These are phyloP conservation scores for Cossypha polioptera DNA, from an alignment of 2,797 vertebrate species.

Conservation along the genomic window DNA sequence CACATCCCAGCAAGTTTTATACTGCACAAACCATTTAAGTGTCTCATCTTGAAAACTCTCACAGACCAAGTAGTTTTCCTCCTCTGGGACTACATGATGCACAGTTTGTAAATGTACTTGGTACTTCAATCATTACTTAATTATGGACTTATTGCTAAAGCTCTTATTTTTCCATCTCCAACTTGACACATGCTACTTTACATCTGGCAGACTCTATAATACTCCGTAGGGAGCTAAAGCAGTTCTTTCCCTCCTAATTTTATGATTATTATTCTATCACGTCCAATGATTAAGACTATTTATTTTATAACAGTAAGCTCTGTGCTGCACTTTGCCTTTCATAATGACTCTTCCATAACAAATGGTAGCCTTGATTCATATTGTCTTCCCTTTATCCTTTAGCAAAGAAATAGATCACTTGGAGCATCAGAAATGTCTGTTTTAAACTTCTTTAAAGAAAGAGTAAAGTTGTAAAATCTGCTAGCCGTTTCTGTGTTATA, in stretches of 20 bases:
- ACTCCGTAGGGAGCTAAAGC: not conserved
- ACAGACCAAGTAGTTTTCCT: not conserved
- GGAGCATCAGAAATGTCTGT: not conserved
- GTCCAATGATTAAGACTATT: not conserved
- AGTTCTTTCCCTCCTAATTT: conserved; percentile 26
- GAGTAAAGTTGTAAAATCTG: not conserved
- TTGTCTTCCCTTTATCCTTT: not conserved
- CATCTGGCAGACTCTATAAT: not conserved
- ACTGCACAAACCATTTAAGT: not conserved
- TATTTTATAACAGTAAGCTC: conserved; percentile 3
- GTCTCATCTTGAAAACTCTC: not conserved
- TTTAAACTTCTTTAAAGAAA: not conserved
- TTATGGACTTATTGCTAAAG: conserved; percentile 18
- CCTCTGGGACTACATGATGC: not conserved
- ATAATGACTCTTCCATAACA: not conserved
- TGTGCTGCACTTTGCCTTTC: not conserved
- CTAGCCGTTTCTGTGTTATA: not conserved
- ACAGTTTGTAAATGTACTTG: not conserved
- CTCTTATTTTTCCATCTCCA: conserved; percentile 53
- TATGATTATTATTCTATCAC: conserved; percentile 19
- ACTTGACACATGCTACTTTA: conserved; percentile 2
- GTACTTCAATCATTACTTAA: conserved; percentile 22
- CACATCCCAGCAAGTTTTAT: not conserved
- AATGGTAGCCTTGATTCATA: not conserved
- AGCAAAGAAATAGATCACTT: not conserved